Evolutionary conservation across 2,797 vertebrate genomes (phyloP).

Genomic region (Molossus alvarezi): DNA sequence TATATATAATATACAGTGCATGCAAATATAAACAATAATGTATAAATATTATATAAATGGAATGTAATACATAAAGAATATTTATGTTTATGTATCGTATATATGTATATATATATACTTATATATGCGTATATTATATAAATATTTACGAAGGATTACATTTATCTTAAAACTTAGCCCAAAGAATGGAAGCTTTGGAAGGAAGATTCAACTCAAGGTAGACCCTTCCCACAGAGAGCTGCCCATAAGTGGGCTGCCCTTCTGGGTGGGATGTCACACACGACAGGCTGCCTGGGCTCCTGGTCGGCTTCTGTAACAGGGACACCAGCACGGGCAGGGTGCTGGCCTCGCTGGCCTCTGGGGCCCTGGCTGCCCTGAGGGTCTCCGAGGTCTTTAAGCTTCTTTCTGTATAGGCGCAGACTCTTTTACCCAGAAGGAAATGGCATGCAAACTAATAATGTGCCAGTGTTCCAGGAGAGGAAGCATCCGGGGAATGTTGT

Average conservation of each 20-base stretch:
- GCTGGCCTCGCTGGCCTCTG: neutral
- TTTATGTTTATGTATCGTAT: neutral
- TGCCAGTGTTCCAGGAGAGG: neutral
- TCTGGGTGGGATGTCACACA: neutral
- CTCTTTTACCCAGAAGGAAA: neutral
- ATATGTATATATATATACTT: neutral
- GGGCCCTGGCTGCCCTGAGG: neutral
- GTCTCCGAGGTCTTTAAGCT: neutral
- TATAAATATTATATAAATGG: neutral
- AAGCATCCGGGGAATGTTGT: neutral
- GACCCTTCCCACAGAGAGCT: neutral
- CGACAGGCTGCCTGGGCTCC: neutral
- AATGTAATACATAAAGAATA: constrained; percentile 27
- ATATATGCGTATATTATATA: neutral
- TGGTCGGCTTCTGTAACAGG: neutral
- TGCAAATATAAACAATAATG: neutral
- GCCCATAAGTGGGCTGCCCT: neutral
- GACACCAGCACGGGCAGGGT: neutral
- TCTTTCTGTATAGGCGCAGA: neutral
- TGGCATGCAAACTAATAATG: neutral
- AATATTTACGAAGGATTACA: neutral
- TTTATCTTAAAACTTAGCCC: neutral
- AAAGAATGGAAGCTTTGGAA: neutral
- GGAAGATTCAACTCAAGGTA: neutral
- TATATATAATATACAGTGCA: neutral